Evolutionary conservation across 64 coral and sea anemone genomes (phyloP), one percentile per base, ranked within the genome.

Genomic region (Stichodactyla mertensii): DNA sequence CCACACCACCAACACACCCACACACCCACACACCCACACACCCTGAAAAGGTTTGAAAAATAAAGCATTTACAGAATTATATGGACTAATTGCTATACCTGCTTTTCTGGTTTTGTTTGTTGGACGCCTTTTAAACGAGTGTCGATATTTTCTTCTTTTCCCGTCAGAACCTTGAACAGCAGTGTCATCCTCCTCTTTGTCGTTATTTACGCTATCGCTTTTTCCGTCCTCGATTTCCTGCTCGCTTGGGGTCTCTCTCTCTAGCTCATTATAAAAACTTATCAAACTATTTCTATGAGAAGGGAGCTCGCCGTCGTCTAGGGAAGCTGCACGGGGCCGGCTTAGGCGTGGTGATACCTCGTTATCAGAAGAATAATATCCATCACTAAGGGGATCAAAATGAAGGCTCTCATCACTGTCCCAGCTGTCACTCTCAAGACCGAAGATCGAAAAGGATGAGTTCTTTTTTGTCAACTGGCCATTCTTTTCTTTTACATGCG

Each of bases 351-450:
- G 52, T n/a, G 6, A 4, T 20, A 19, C 22, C 5, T 85, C 83
- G 14, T 16, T 36, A 5, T 58, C 55, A 4, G 83, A 61, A 8
- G 55, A 57, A 64, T 56, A 85, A 31, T 61, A 85, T 16, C n/a
- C 55, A 24, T 92, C 90, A 55, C 85, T 91, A 3, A 92, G 74
- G 0, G 90, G 85, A 51, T 83, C 71, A 15, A 92, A 60, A 12
- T 92, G 85, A 54, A 92, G 80, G 22, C 90, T 92, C 18, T 87
- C 78, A 12, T 92, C 90, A 18, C 90, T 92, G 52, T 92, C 85
- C 90, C 90, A 92, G 52, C 83, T 85, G 36, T 92, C 90, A 71
- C 85, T 87, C 28, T 83, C 86, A 86, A 64, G 84, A 8, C 56
- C 83, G 61, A 23, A 64, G 2, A 18, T 64, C 52, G 55, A 57